Evolutionary conservation across 2,888 invertebrate genomes (phyloP).

Genomic region (Athripsodes cinereus): DNA sequence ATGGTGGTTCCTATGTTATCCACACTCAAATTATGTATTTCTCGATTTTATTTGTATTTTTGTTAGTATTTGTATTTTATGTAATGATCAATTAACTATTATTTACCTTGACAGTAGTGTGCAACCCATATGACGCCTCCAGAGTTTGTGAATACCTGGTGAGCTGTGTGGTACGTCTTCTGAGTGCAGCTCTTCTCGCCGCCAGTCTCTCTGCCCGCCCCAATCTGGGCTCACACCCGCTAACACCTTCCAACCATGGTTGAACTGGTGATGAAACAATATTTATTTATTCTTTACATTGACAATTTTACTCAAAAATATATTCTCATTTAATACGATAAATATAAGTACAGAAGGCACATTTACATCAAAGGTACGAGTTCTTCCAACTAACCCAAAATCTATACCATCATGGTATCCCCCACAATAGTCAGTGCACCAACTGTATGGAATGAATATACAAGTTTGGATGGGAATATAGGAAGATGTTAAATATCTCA

Average conservation of each 20-base stretch:
- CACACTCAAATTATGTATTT: no score
- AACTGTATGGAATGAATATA: no score
- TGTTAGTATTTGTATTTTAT: no score
- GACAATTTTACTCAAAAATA: no score
- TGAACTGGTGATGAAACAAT: conserved; percentile 15
- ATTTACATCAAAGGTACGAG: not conserved
- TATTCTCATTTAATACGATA: no score
- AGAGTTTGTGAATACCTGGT: conserved; percentile 32
- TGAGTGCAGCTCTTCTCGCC: conserved; percentile 40
- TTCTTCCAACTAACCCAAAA: not conserved
- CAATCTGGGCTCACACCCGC: conserved; percentile 4
- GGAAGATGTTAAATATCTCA: no score
- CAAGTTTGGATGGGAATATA: no score
- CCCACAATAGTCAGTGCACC: no score
- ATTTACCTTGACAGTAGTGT: conserved; percentile 21
- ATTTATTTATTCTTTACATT: not conserved
- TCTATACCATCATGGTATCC: no score
- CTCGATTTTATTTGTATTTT: no score
- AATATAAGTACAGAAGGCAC: not conserved
- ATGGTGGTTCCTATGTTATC: no score
- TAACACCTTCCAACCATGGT: conserved; percentile 15
- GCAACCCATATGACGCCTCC: conserved; percentile 8
- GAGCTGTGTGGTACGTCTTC: conserved; percentile 40
- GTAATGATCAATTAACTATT: no score
- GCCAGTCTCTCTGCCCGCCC: conserved; percentile 39